These are phyloP conservation scores for Rugalucina vietnamica DNA, from an alignment of 2,888 invertebrate genomes.

Conservation along the genomic window DNA sequence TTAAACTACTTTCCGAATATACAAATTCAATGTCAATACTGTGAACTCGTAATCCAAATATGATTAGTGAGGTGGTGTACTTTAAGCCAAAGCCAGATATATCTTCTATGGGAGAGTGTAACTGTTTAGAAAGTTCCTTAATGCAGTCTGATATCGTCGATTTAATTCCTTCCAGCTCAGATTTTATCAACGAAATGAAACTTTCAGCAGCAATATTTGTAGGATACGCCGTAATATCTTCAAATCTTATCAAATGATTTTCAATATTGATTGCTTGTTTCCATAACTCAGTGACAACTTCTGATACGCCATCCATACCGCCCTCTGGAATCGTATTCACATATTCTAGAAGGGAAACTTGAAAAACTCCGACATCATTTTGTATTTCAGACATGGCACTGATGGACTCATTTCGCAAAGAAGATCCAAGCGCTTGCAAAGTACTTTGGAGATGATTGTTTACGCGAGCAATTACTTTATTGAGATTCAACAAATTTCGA, in stretches of 20 bases:
- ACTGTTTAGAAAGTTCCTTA: constrained; percentile 8
- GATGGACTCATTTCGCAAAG: constrained; percentile 19
- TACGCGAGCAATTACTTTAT: constrained; percentile 16
- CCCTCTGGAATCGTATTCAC: neutral
- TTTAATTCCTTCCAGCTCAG: constrained; percentile 8
- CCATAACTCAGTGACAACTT: constrained; percentile 8
- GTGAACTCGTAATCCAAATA: constrained; percentile 4
- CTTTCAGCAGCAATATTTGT: constrained; percentile 15
- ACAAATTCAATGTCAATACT: constrained; percentile 52
- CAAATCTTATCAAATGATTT: neutral
- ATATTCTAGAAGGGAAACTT: neutral
- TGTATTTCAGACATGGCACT: constrained; percentile 6
- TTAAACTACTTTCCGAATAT: constrained; percentile 25
- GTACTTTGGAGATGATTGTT: neutral
- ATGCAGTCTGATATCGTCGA: neutral
- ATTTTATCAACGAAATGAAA: neutral
- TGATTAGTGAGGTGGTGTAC: neutral
- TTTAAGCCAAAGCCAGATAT: constrained; percentile 45
- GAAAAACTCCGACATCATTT: neutral
- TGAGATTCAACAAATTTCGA: constrained; percentile 26
- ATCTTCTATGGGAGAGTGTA: neutral
- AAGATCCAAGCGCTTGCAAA: neutral
- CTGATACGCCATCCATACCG: neutral
- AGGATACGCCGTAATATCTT: constrained; percentile 28
- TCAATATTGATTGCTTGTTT: neutral